Evolutionary conservation across 2,113 vertebrate genomes (phyloP), one percentile per base, ranked within the genome.

Genomic region (Arizona elegans): DNA sequence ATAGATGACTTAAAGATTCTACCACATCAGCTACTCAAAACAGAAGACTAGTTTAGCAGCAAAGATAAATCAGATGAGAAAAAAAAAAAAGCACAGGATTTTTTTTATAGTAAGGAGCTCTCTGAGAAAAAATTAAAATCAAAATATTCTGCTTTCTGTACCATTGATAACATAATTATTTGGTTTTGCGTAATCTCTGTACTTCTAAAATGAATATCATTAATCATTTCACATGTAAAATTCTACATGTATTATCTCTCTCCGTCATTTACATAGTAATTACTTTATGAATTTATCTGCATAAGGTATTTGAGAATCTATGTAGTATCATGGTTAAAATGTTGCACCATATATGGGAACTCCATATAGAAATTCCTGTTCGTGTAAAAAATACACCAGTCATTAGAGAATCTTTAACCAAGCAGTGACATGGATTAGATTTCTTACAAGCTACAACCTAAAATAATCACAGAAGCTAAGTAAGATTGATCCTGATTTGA

Each of bases 1-100:
- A 98, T 96, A 92, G 96, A 97, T 97, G 97, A 97, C 98, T 97
- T 97, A 98, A 97, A 93, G 97, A 98, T 97, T 97, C 95, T 95
- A 96, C 96, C 96, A 96, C 94, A 97, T 96, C 50, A 92, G 95
- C 97, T 97, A 98, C 97, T 97, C 97, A 97, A 97, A 98, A 97
- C 97, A 97, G 96, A 96, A 94, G 94, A 94, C 81, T 50, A 88
- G 94, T 94, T 70, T 43, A 88, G 89, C 65, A 92, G 94, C 59
- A 87, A 54, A 10, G 0, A 19, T 97, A 98, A 97, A 98, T 97
- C 97, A 97, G 94, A 65, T 93, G 86, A 1, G 65, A 94, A 47
- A 92, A 53, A 90, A 65, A 65, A n/a, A 55, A 53, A 54, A 65
- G 86, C 29, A 0, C 0, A 87, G 89, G 87, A 91, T 87, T 2